Percentiles rank a stretch among this genome's conserved stretches.
phyloP scores from a whole-genome alignment of 2,888 invertebrate species.

The Tetragonisca angustula region DNA sequence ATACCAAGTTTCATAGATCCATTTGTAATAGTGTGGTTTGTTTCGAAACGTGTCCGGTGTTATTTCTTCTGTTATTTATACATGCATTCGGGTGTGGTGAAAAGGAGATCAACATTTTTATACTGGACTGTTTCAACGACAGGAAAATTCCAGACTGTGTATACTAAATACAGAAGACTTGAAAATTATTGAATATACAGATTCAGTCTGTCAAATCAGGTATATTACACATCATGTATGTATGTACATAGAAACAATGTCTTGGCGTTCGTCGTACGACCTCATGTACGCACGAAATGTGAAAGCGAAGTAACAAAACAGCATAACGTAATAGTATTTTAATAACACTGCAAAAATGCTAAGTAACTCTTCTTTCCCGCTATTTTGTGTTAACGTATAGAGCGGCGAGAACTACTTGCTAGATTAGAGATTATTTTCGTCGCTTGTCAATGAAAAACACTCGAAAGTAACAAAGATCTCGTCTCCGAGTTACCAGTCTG shows the following conservation, averaged over 20 bases:
- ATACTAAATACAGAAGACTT: neutral
- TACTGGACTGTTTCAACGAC: constrained; percentile 19
- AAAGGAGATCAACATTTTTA: neutral
- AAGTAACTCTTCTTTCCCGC: constrained; percentile 45
- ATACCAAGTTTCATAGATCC: constrained; percentile 48
- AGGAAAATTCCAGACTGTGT: neutral
- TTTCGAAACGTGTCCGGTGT: constrained; percentile 53
- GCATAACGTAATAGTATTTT: constrained; percentile 37
- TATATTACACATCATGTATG: constrained; percentile 22
- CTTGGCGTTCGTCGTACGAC: no score
- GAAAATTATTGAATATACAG: constrained; percentile 39
- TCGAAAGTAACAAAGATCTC: neutral
- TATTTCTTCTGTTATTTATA: constrained; percentile 27
- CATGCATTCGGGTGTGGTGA: constrained; percentile 11
- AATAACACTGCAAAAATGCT: constrained; percentile 35
- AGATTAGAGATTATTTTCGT: constrained; percentile 37
- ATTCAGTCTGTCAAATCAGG: constrained; percentile 44
- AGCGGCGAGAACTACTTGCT: neutral
- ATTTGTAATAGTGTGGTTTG: constrained; percentile 43
- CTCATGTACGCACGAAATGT: neutral
- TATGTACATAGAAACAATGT: neutral
- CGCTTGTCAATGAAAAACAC: neutral
- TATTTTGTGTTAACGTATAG: constrained; percentile 22
- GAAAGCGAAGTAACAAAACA: constrained; percentile 39
- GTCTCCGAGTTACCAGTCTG: neutral